These are phyloP conservation scores for Phylloscopus trochilus DNA, from an alignment of 2,113 vertebrate genomes.

Conservation along the genomic window DNA sequence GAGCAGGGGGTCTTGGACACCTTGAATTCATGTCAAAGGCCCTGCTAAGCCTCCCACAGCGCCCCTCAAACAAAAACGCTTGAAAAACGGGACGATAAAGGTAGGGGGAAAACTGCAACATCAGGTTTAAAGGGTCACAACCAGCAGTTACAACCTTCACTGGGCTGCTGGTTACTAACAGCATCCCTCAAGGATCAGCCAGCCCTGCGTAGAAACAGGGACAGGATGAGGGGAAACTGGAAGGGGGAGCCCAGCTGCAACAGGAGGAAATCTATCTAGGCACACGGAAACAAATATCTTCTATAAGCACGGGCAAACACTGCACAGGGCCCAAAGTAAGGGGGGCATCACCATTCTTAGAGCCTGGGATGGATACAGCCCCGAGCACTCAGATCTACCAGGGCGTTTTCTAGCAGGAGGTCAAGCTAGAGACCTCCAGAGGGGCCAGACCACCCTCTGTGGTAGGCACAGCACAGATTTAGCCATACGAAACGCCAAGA, in stretches of 20 bases:
- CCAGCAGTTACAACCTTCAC: neutral
- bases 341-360: neutral
- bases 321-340: neutral
- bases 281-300: accelerated
- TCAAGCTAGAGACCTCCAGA: neutral
- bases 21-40: neutral
- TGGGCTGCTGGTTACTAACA: neutral
- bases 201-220: neutral
- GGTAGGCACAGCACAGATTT: neutral
- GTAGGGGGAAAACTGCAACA: neutral
- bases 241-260: neutral
- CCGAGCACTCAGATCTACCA: accelerated
- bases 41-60: neutral
- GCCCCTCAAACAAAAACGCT: neutral
- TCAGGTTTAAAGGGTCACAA: neutral
- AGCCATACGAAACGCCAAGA: neutral
- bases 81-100: neutral
- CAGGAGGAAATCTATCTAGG: neutral
- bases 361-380: neutral
- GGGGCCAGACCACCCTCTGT: neutral
- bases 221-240: accelerated
- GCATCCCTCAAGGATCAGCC: neutral
- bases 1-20: neutral
- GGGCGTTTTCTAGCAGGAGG: neutral
- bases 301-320: neutral